These are phyloP conservation scores for Scarus forsteni DNA, from an alignment of 2,797 vertebrate species.

Conservation along the genomic window DNA sequence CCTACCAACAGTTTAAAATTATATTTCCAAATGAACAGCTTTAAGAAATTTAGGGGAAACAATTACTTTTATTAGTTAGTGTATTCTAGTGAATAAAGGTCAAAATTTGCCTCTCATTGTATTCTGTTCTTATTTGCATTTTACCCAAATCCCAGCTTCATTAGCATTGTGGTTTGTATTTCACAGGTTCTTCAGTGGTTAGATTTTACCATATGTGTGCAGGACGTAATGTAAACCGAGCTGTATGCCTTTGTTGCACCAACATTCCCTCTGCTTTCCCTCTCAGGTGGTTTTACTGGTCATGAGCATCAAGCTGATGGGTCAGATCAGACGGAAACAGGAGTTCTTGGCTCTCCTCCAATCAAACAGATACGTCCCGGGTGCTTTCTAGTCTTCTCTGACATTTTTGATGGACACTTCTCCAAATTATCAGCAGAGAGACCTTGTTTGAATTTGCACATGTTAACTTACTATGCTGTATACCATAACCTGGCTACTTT, in stretches of 20 bases:
- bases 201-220: not conserved
- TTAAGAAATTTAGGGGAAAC: too few relatives aligned
- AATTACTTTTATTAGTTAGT: too few relatives aligned
- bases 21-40: too few relatives aligned
- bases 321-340: conserved; percentile 77
- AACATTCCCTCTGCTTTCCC: conserved; percentile 1
- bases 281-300: conserved; percentile 73
- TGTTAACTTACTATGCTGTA: conserved; percentile 62
- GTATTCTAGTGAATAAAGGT: too few relatives aligned
- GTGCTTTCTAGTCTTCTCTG: conserved; percentile 71
- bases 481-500: conserved; percentile 63
- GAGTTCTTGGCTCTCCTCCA: conserved; percentile 78
- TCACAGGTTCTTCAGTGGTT: not conserved
- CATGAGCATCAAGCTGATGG: conserved; percentile 81
- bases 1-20: too few relatives aligned
- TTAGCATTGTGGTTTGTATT: too few relatives aligned
- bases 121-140: too few relatives aligned
- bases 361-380: conserved; percentile 78
- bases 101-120: too few relatives aligned
- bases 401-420: conserved; percentile 48
- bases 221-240: not conserved
- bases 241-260: not conserved
- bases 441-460: conserved; percentile 73
- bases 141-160: too few relatives aligned
- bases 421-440: conserved; percentile 29